Base-by-base conservation (phyloP, 1,140 invertebrate species). In the Micrasema longulum region DNA sequence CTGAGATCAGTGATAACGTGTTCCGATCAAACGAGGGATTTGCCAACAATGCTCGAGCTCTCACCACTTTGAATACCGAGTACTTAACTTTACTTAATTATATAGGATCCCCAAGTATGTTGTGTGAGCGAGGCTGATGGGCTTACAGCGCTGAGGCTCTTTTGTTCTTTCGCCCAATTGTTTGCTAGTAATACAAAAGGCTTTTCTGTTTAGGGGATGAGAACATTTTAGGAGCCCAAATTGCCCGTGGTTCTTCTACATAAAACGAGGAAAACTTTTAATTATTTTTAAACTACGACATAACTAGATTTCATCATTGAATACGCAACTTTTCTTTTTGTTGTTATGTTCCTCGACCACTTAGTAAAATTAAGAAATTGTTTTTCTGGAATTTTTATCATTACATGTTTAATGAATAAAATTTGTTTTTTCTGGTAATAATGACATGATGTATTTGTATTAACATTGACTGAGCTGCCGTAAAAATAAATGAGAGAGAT, bases 21-120 rank as follows among this genome's bases (percentile, higher is more conserved):
- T 64, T 53, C 62, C 70, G 63, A 72, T 72, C 63, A 57, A 23
- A 20, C 4, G 22, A 18, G 14, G 22, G 18, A 52, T 57, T 66
- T 47, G 65, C 52, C 65, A 67, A 72, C 70, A 72, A 72, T 72
- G 50, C 53, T 31, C 20, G 18, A 55, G 38, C 63, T 62, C 31
- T 64, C 38, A 48, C 62, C 70, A 47, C 70, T 53, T 52, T 72
- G 70, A 72, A 66, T 63, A 60, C 71, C 11, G n/a, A 53, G 71
- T 50, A 67, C 65, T 68, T 63, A 68, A 73, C 65, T 68, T 73
- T 68, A 43, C 64, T 68, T 73, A 73, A 73, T 73, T 73, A 68
- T 73, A 73, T 73, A 66, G 65, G 38, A 60, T 52, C 14, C 71
- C 64, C 70, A 57, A 72, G 71, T 73, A 68, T 73, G 71, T 73